phyloP scores from a whole-genome alignment of 2,113 vertebrate genomes.

The Rhineura floridana region DNA sequence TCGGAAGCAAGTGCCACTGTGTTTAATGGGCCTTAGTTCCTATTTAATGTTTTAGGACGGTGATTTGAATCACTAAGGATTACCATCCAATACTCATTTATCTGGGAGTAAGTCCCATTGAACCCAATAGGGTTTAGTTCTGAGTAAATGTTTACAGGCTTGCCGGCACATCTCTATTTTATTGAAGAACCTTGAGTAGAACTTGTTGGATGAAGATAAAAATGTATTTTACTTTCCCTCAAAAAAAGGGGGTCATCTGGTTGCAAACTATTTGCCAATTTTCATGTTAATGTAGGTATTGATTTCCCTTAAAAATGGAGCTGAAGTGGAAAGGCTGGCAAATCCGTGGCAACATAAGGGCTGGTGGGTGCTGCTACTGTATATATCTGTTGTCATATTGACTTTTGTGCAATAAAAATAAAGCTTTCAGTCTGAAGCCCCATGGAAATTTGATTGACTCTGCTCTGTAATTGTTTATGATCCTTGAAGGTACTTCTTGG shows the following conservation, averaged over 20 bases:
- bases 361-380: constrained; percentile 71
- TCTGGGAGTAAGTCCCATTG: not conserved
- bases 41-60: no score
- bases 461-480: constrained; percentile 78
- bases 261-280: constrained; percentile 61
- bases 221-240: constrained; percentile 35
- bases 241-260: not conserved
- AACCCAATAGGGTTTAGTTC: not conserved
- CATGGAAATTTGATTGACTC: constrained; percentile 75
- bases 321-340: constrained; percentile 70
- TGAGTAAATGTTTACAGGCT: not conserved
- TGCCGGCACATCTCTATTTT: not conserved
- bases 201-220: not conserved
- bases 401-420: constrained; percentile 77
- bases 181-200: not conserved
- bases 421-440: constrained; percentile 78
- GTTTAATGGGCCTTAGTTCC: no score
- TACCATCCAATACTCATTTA: no score
- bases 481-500: constrained; percentile 74
- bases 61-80: no score
- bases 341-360: constrained; percentile 61
- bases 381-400: constrained; percentile 70
- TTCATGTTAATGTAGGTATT: constrained; percentile 61
- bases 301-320: constrained; percentile 66
- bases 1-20: no score